phyloP scores from a whole-genome alignment of 2,888 invertebrate genomes.

The Andricus curvator region DNA sequence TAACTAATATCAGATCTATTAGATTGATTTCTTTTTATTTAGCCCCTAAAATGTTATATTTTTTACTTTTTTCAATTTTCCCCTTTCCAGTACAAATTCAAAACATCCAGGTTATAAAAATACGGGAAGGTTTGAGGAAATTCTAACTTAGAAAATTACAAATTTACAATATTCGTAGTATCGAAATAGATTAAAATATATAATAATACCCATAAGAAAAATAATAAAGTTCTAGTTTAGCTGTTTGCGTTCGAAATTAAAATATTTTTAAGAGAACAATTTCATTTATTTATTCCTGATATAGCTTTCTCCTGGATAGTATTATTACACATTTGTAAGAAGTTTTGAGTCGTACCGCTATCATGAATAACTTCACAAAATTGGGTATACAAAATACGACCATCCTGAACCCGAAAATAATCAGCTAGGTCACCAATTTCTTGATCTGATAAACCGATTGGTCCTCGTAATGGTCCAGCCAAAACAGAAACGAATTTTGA shows the following conservation, averaged over 20 bases:
- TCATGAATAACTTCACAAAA: conserved; percentile 87
- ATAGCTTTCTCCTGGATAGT: background rate
- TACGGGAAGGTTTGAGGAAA: too few relatives aligned
- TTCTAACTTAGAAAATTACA: too few relatives aligned
- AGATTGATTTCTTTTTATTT: too few relatives aligned
- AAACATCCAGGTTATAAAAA: too few relatives aligned
- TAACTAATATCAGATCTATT: too few relatives aligned
- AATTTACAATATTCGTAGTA: too few relatives aligned
- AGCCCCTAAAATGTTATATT: too few relatives aligned
- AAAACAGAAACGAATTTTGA: conserved; percentile 87
- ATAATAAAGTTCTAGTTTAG: background rate
- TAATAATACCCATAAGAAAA: too few relatives aligned
- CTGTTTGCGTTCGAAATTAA: background rate
- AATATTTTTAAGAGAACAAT: background rate
- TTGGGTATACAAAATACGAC: conserved; percentile 87
- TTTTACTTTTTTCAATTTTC: too few relatives aligned
- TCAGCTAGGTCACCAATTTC: conserved; percentile 87
- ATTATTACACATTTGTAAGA: conserved; percentile 6
- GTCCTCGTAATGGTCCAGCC: conserved; percentile 83
- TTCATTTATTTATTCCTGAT: background rate
- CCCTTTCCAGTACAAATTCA: too few relatives aligned
- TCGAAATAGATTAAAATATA: too few relatives aligned
- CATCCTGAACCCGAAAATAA: conserved; percentile 90
- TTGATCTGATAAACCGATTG: conserved; percentile 85
- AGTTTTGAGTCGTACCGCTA: conserved; percentile 79